Percentiles rank a stretch among this genome's conserved stretches.
Conservation (phyloP, 2,797 vertebrate genomes). For the Danio jaintianensis region DNA sequence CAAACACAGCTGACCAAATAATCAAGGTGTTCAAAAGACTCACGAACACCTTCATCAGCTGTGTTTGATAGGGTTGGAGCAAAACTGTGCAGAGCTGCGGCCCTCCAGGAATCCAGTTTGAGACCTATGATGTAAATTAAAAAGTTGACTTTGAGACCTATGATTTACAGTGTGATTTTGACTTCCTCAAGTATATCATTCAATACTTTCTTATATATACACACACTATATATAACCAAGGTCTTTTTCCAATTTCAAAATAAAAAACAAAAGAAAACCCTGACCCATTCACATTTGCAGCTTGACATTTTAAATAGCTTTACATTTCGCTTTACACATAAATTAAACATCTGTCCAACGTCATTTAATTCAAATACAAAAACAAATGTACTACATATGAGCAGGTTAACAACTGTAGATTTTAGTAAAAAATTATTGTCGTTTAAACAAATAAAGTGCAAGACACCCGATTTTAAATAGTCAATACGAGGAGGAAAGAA, state of each 20-base stretch:
- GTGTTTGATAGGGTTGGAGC: too few relatives aligned
- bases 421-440: constrained; percentile 51
- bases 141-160: too few relatives aligned
- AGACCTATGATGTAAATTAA: too few relatives aligned
- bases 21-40: too few relatives aligned
- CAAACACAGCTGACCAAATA: too few relatives aligned
- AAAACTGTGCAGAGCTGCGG: too few relatives aligned
- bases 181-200: too few relatives aligned
- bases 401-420: neutral
- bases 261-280: neutral
- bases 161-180: too few relatives aligned
- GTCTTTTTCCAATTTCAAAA: neutral
- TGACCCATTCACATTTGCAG: neutral
- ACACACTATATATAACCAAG: neutral
- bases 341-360: constrained; percentile 16
- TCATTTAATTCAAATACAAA: constrained; percentile 42
- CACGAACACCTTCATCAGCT: too few relatives aligned
- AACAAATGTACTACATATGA: constrained; percentile 6
- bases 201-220: too few relatives aligned
- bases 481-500: neutral
- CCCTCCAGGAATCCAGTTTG: too few relatives aligned
- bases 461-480: constrained; percentile 52
- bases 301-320: constrained; percentile 8
- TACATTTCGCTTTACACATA: neutral
- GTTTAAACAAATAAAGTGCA: constrained; percentile 71